phyloP scores from a whole-genome alignment of 1,140 invertebrate species.

The Heterodera schachtii region DNA sequence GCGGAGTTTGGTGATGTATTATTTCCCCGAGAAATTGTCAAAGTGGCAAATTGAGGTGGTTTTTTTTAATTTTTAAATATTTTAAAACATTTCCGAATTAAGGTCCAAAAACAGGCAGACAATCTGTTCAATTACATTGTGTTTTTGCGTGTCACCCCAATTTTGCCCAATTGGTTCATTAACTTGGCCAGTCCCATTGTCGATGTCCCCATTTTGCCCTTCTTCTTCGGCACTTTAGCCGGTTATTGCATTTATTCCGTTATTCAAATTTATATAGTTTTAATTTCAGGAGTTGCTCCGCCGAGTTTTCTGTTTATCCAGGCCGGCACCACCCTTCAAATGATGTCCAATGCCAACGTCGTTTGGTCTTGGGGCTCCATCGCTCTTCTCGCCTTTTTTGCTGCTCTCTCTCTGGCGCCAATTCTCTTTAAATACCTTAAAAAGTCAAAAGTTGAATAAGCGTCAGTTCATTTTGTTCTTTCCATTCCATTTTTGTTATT shows the following conservation, averaged over 20 bases:
- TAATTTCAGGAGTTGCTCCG: conserved; percentile 84
- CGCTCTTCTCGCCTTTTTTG: conserved; percentile 72
- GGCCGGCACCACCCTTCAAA: conserved; percentile 90
- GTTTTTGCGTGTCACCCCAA: conserved; percentile 93
- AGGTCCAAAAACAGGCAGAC: conserved; percentile 80
- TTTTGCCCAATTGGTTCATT: conserved; percentile 99
- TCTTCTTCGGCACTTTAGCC: conserved; percentile 86
- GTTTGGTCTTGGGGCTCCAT: conserved; percentile 87
- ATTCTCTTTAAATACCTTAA: conserved; percentile 75
- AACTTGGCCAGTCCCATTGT: conserved; percentile 95
- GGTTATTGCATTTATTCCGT: conserved; percentile 69
- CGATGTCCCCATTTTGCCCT: conserved; percentile 86
- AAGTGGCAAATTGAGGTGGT: conserved; percentile 81
- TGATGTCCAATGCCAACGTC: conserved; percentile 84
- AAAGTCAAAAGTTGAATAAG: background rate
- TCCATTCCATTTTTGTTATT: too few relatives aligned
- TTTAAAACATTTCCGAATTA: conserved; percentile 36
- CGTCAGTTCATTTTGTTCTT: background rate
- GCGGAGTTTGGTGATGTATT: conserved; percentile 79
- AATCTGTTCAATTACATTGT: conserved; percentile 94
- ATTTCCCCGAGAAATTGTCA: conserved; percentile 83
- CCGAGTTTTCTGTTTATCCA: conserved; percentile 96
- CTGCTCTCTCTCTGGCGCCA: conserved; percentile 81
- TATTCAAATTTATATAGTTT: background rate
- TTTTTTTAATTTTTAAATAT: conserved; percentile 12